Evolutionary conservation across 2,888 invertebrate genomes (phyloP), one percentile per base, ranked within the genome.

Genomic region (Eugnorisma glareosa): DNA sequence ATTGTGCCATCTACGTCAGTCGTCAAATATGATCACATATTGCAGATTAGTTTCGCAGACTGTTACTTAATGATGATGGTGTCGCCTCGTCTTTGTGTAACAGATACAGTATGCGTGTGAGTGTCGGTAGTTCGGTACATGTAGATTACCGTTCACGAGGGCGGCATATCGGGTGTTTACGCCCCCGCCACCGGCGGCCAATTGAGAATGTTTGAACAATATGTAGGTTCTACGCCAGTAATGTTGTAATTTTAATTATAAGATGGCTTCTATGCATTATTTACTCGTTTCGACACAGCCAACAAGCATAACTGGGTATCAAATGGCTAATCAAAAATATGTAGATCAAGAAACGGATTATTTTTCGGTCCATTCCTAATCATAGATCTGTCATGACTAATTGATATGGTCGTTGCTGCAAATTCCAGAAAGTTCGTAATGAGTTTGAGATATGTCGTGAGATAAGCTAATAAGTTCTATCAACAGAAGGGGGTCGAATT

Each of bases 171-270:
- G 80, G 79, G 86, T 86, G 86, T 89, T 85, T 85, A 88, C 86
- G 84, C 85, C 87, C 87, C 80, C 78, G 84, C 85, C 78, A 84
- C 85, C 84, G 77, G 82, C 82, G 84, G 83, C 80, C 85, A 88
- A 87, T 91, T 91, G 90, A 86, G 90, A 83, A 91, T 92, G 88
- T 92, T 92, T 92, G 90, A 90, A 91, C 92, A 92, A 89, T 90
- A 91, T 88, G 88, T 89, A 84, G 84, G 89, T 88, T 89, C 86
- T 86, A 77, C 73, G 75, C 77, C 79, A 73, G 80, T 88, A 85
- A 85, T 82, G 75, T 79, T 82, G 78, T 85, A 76, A 77, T 81
- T 86, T 76, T 88, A 81, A 85, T 77, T 77, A 48, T 70, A 76
- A 64, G 59, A 84, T 74, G 35, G 72, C 31, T 61, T 57, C 64